phyloP scores from a whole-genome alignment of 2,797 vertebrate genomes.

The Siniperca obscura region DNA sequence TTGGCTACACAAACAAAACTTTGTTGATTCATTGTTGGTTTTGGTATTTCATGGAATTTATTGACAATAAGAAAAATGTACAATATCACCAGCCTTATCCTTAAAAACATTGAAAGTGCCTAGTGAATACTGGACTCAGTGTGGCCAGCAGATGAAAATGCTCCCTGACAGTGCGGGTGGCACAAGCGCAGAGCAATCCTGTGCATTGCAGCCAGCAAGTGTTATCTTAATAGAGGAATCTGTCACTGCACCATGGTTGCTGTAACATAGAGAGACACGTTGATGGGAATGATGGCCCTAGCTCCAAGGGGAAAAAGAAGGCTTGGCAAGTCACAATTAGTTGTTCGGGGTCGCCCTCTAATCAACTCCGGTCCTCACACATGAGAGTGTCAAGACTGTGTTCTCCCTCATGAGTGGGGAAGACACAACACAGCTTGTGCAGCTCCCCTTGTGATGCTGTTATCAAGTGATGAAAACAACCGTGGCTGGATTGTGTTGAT shows the following conservation, averaged over 20 bases:
- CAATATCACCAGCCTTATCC: neutral
- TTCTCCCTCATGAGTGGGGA: slow-evolving; percentile 57
- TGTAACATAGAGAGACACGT: slow-evolving; percentile 72
- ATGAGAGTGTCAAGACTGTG: slow-evolving; percentile 68
- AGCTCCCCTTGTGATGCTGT: slow-evolving; percentile 47
- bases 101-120: neutral
- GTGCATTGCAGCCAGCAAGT: slow-evolving; percentile 39
- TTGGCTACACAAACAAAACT: neutral
- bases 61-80: neutral
- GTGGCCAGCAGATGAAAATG: slow-evolving; percentile 34
- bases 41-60: neutral
- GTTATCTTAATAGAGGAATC: slow-evolving; percentile 66
- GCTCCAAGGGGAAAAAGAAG: slow-evolving; percentile 52
- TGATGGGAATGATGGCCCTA: slow-evolving; percentile 76
- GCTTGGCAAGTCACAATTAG: slow-evolving; percentile 75
- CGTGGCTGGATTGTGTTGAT: slow-evolving; percentile 57
- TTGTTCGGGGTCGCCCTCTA: slow-evolving; percentile 72
- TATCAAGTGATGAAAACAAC: slow-evolving; percentile 72
- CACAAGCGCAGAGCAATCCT: slow-evolving; percentile 27
- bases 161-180: slow-evolving; percentile 4
- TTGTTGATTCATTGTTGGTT: neutral
- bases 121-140: slow-evolving; percentile 21
- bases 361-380: slow-evolving; percentile 73
- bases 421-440: slow-evolving; percentile 47
- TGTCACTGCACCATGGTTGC: slow-evolving; percentile 57